Percentiles rank a stretch among this genome's conserved stretches.
These are phyloP conservation scores for Myocastor coypus DNA, from an alignment of 2,113 vertebrate genomes.

Conservation along the genomic window DNA sequence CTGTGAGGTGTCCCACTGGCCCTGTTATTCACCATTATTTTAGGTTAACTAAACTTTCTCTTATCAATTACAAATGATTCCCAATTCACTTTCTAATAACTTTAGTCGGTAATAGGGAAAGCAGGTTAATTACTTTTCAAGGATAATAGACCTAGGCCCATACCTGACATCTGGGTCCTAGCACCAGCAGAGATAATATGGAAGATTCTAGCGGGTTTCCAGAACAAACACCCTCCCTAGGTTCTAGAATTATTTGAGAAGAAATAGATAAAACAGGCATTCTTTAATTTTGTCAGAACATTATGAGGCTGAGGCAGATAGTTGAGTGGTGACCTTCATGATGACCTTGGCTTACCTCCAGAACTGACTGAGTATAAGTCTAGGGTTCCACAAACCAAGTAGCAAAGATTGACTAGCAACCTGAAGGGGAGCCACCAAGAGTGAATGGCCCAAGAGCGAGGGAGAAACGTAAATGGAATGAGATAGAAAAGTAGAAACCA, in stretches of 20 bases:
- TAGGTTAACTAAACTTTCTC: background rate
- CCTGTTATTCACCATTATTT: background rate
- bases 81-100: slow-evolving; percentile 4
- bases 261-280: background rate
- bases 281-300: background rate
- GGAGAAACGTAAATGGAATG: background rate
- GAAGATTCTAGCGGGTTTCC: background rate
- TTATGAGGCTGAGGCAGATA: background rate
- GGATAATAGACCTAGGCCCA: background rate
- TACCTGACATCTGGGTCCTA: rapidly evolving
- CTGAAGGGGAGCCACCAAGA: background rate
- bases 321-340: background rate
- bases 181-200: background rate
- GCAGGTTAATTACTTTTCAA: background rate
- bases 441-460: background rate
- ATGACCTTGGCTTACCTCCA: background rate
- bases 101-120: background rate
- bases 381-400: background rate
- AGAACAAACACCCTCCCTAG: background rate
- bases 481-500: background rate
- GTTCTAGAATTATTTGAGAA: background rate
- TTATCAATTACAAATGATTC: background rate
- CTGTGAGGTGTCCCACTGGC: no score
- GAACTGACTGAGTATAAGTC: background rate
- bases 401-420: background rate